phyloP scores from a whole-genome alignment of 2,113 vertebrate species.

The Marmota flaviventris region DNA sequence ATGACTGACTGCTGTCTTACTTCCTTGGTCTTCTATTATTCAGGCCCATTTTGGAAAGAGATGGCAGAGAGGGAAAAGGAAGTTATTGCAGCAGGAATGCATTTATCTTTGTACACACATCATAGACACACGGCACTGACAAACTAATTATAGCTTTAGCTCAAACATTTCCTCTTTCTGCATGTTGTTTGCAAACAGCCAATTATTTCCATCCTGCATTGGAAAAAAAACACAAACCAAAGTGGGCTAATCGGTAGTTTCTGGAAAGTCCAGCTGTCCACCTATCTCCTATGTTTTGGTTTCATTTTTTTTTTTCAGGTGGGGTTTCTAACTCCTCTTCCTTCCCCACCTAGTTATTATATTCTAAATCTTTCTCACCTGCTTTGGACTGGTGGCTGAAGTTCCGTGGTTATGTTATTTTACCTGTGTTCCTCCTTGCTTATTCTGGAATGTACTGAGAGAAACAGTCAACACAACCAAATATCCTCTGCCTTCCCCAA shows the following conservation, averaged over 20 bases:
- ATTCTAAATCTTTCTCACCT: not conserved
- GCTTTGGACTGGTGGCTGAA: not conserved
- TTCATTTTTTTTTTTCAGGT: not conserved
- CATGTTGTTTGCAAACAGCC: constrained; percentile 81
- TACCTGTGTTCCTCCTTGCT: not conserved
- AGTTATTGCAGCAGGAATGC: constrained; percentile 2
- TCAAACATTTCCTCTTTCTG: constrained; percentile 63
- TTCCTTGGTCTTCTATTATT: not conserved
- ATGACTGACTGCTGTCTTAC: not conserved
- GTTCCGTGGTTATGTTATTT: not conserved
- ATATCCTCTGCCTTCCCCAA: not conserved
- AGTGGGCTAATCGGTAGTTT: not conserved
- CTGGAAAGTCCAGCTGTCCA: not conserved
- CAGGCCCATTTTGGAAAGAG: not conserved
- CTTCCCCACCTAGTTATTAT: not conserved
- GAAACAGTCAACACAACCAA: not conserved
- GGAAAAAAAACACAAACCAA: constrained; percentile 62
- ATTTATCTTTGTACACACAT: constrained; percentile 50
- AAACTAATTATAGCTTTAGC: constrained; percentile 78
- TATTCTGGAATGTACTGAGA: not conserved
- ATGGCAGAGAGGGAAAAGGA: not conserved
- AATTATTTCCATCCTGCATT: constrained; percentile 65
- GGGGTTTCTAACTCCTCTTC: not conserved
- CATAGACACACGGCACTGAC: constrained; percentile 40
- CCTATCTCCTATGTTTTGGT: not conserved